Percentiles rank a stretch among this genome's conserved stretches.
Conservation (phyloP, 2,888 invertebrate genomes). For the Drosophila eohydei region DNA sequence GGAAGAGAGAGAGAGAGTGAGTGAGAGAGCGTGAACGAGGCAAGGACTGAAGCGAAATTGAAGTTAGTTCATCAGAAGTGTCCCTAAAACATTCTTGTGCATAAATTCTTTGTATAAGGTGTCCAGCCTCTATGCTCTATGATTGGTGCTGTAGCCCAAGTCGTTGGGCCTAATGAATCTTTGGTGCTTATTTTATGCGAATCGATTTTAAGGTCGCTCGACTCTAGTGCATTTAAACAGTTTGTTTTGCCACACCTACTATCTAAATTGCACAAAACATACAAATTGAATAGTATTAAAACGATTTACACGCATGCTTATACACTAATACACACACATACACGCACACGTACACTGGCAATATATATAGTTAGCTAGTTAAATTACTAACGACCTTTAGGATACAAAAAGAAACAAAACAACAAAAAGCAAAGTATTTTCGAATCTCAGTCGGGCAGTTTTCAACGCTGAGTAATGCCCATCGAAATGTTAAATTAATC, state of each 20-base stretch:
- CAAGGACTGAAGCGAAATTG: neutral
- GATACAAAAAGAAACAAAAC: neutral
- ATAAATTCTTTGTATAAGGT: neutral
- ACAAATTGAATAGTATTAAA: constrained; percentile 59
- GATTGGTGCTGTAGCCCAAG: constrained; percentile 17
- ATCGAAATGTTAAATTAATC: constrained; percentile 1
- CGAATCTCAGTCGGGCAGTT: constrained; percentile 20
- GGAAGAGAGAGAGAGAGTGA: neutral
- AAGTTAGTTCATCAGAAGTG: neutral
- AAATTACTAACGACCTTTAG: constrained; percentile 21
- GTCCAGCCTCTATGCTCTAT: neutral
- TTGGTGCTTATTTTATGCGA: constrained; percentile 47
- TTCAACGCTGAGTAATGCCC: neutral
- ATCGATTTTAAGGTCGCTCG: constrained; percentile 14
- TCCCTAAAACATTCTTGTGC: neutral
- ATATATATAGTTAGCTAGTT: constrained; percentile 23
- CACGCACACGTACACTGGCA: constrained; percentile 13
- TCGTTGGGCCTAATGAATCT: constrained; percentile 44
- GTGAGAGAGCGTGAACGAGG: neutral
- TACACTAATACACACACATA: constrained; percentile 19
- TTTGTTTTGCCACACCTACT: constrained; percentile 23
- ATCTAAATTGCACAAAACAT: constrained; percentile 38
- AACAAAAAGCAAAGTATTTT: constrained; percentile 31
- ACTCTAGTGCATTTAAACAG: constrained; percentile 44
- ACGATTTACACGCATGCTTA: constrained; percentile 35